Conservation (phyloP, 1,140 invertebrate genomes). For the Drosophila arawakana region DNA sequence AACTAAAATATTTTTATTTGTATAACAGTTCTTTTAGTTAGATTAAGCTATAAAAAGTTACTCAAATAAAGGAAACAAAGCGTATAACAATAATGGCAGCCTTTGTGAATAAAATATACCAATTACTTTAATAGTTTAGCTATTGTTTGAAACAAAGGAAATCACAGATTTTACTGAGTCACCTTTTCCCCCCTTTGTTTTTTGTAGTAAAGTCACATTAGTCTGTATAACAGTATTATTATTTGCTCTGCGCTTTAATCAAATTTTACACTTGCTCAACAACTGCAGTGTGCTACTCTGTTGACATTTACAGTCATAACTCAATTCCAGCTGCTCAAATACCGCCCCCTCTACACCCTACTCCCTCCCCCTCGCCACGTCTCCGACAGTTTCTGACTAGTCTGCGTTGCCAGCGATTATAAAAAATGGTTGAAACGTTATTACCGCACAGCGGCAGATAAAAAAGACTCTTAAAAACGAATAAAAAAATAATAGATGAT, state of each 20-base stretch:
- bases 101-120: no score
- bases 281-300: constrained; percentile 17
- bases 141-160: no score
- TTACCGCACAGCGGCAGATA: no score
- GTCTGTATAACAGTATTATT: constrained; percentile 9
- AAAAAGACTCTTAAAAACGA: constrained; percentile 6
- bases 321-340: constrained; percentile 6
- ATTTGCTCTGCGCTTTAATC: constrained; percentile 12
- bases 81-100: no score
- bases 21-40: background rate
- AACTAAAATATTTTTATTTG: no score
- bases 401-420: background rate
- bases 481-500: constrained; percentile 3
- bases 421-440: constrained; percentile 4
- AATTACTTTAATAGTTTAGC: no score
- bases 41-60: no score
- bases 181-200: background rate
- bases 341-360: no score
- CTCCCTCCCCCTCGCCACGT: no score
- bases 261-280: constrained; percentile 27
- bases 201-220: background rate
- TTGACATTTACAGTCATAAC: constrained; percentile 19
- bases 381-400: background rate
- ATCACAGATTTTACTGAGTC: background rate
- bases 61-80: no score